Evolutionary conservation across 2,888 invertebrate species (phyloP).

Genomic region (Luperina nickerlii): DNA sequence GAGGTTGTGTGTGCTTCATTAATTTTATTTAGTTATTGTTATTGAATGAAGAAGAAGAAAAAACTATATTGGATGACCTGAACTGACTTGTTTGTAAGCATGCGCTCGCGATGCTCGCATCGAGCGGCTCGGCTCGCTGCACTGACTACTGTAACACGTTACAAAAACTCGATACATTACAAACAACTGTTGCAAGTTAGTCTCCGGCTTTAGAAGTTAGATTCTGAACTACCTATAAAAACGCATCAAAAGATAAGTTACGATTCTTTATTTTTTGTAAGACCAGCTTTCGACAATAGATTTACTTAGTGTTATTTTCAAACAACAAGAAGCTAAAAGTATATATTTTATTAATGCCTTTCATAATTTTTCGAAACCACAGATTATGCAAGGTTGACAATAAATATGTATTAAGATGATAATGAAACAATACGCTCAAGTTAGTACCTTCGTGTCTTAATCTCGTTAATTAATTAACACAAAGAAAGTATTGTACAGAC

Average conservation of each 20-base stretch:
- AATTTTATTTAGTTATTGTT: neutral
- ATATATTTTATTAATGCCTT: neutral
- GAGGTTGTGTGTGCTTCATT: neutral
- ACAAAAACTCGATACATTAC: neutral
- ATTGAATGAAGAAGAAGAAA: neutral
- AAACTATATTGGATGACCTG: neutral
- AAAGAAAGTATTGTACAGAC: constrained; percentile 47
- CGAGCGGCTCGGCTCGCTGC: neutral
- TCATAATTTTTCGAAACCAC: neutral
- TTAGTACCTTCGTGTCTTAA: neutral
- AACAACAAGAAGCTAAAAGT: neutral
- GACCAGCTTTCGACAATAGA: neutral
- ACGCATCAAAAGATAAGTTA: neutral
- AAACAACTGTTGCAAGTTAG: neutral
- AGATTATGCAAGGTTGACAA: neutral
- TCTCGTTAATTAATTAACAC: constrained; percentile 31
- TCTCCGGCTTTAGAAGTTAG: neutral
- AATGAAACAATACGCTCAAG: neutral
- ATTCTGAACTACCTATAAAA: neutral
- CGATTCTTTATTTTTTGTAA: neutral
- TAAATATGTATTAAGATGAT: neutral
- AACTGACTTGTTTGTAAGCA: neutral
- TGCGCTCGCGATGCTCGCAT: neutral
- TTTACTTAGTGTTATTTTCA: neutral
- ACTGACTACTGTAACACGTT: neutral